Percentiles rank a stretch among this genome's conserved stretches.
Conservation (phyloP, 2,888 invertebrate species). For the Drosophila nigritarsus region DNA sequence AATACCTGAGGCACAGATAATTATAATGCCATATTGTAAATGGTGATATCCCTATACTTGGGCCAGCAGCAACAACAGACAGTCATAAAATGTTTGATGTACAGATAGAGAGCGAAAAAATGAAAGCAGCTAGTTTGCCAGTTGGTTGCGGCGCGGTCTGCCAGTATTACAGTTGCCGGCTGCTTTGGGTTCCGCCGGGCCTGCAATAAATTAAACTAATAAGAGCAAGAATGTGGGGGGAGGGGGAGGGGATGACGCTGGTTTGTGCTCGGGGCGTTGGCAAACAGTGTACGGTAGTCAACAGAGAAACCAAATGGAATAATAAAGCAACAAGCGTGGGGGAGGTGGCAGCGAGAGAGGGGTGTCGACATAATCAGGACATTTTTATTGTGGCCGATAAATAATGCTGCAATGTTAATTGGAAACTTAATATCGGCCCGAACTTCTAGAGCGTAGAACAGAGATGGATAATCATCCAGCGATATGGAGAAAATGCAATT, state of each 20-base stretch:
- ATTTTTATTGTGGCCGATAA: conserved; percentile 82
- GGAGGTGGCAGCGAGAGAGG: neutral
- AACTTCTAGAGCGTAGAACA: conserved; percentile 1
- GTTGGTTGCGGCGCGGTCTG: conserved; percentile 10
- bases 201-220: conserved; percentile 71
- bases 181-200: conserved; percentile 3
- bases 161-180: neutral
- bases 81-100: conserved; percentile 62
- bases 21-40: conserved; percentile 49
- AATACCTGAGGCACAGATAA: conserved; percentile 57
- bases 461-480: neutral
- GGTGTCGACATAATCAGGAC: conserved; percentile 73
- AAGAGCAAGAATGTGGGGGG: conserved; percentile 13
- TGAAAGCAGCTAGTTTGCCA: conserved; percentile 7
- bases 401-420: conserved; percentile 82
- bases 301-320: conserved; percentile 59
- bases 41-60: conserved; percentile 1
- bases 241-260: neutral
- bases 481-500: conserved; percentile 33
- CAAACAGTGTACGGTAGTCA: conserved; percentile 35
- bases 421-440: conserved; percentile 78
- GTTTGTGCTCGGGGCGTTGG: conserved; percentile 9
- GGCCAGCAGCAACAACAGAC: conserved; percentile 1
- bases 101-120: conserved; percentile 50
- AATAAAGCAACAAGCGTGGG: conserved; percentile 25